phyloP scores from a whole-genome alignment of 2,888 invertebrate genomes.

The Ypsolopha sequella region DNA sequence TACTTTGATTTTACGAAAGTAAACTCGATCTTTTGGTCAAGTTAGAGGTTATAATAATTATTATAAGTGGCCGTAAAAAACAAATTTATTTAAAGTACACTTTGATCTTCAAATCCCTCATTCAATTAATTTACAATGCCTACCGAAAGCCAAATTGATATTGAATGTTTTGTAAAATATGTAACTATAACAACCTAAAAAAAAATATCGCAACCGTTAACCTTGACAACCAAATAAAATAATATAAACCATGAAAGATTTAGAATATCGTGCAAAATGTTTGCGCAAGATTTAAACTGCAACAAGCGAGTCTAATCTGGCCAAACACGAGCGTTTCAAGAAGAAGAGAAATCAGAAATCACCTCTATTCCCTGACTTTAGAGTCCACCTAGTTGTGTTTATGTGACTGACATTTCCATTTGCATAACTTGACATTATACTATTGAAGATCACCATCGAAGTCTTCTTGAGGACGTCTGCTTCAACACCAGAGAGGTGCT shows the following conservation, averaged over 20 bases:
- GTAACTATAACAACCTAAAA: neutral
- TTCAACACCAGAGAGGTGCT: neutral
- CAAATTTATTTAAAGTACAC: no score
- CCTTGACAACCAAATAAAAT: neutral
- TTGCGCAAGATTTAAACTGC: slow-evolving; percentile 10
- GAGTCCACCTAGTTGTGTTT: slow-evolving; percentile 16
- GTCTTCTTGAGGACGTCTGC: slow-evolving; percentile 23
- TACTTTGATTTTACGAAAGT: no score
- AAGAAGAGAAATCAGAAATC: no score
- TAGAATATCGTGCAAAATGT: slow-evolving; percentile 9
- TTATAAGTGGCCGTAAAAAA: no score
- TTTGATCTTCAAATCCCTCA: no score
- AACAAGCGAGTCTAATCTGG: slow-evolving; percentile 2
- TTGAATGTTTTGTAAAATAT: no score
- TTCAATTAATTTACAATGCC: no score
- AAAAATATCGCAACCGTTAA: neutral
- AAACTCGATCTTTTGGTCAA: no score
- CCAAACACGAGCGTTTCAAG: neutral
- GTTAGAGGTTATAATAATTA: no score
- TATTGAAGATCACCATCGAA: slow-evolving; percentile 25
- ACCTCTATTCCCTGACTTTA: neutral
- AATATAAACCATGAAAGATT: slow-evolving; percentile 1
- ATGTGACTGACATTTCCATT: slow-evolving; percentile 40
- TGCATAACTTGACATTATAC: slow-evolving; percentile 47
- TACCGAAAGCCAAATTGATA: no score